Conservation (phyloP, 92 coral and sea anemone species). For the Galaxea fascicularis region DNA sequence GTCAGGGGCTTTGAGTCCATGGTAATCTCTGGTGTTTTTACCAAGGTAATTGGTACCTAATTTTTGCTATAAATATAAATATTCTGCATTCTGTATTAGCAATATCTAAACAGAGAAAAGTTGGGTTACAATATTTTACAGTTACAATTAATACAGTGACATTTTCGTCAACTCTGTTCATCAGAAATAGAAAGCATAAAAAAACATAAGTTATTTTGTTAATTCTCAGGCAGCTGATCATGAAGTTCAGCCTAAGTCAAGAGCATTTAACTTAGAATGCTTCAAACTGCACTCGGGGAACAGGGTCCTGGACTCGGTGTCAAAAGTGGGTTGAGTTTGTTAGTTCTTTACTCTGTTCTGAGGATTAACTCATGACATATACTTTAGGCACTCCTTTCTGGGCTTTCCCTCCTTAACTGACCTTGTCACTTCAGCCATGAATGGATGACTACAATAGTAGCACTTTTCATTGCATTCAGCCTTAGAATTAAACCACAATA, state of each 20-base stretch:
- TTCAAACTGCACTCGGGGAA: not conserved
- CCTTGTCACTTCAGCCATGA: conserved; percentile 42
- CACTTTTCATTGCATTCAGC: conserved; percentile 42
- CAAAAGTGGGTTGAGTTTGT: too few relatives aligned
- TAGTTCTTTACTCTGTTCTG: not conserved
- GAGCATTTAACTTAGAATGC: conserved; percentile 9
- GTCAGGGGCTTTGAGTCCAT: not conserved
- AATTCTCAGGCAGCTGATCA: not conserved
- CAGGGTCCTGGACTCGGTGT: too few relatives aligned
- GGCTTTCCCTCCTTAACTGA: conserved; percentile 23
- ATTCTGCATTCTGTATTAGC: conserved; percentile 1
- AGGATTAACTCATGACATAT: conserved; percentile 25
- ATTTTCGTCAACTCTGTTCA: not conserved
- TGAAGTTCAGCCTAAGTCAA: conserved; percentile 9
- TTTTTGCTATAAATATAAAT: not conserved
- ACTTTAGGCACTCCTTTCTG: conserved; percentile 36
- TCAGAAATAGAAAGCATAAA: too few relatives aligned
- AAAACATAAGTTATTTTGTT: too few relatives aligned
- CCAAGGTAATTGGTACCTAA: too few relatives aligned
- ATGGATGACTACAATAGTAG: conserved; percentile 46
- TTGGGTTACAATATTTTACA: conserved; percentile 10
- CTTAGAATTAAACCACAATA: conserved; percentile 47
- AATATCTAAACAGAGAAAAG: conserved; percentile 10
- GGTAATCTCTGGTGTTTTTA: too few relatives aligned
- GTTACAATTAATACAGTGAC: conserved; percentile 14